Percentiles rank a stretch among this genome's conserved stretches.
Conservation (phyloP, 2,113 vertebrate genomes). For the Scartelaos histophorus region DNA sequence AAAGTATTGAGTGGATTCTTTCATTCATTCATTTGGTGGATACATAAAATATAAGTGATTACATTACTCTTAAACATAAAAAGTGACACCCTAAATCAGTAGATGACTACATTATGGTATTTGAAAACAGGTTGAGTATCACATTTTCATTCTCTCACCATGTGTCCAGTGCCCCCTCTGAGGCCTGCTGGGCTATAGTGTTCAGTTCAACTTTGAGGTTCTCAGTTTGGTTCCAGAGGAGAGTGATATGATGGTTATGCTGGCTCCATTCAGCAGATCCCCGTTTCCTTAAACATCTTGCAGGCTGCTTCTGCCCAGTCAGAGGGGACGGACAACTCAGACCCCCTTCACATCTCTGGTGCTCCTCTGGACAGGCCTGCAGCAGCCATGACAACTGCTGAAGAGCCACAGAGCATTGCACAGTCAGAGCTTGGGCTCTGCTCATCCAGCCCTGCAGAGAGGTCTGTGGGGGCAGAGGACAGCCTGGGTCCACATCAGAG, state of each 20-base stretch:
- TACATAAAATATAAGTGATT: no score
- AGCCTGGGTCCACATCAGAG: slow-evolving; percentile 55
- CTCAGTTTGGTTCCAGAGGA: slow-evolving; percentile 68
- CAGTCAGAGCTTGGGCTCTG: slow-evolving; percentile 76
- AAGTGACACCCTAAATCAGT: neutral
- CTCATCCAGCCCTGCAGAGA: slow-evolving; percentile 79
- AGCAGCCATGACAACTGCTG: slow-evolving; percentile 87
- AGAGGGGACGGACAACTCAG: slow-evolving; percentile 82
- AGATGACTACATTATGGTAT: neutral
- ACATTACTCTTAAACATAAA: neutral
- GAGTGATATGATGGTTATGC: slow-evolving; percentile 58
- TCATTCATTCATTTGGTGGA: no score
- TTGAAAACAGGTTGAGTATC: no score
- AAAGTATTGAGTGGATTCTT: neutral
- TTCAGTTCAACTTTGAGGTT: slow-evolving; percentile 80
- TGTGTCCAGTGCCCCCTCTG: slow-evolving; percentile 80
- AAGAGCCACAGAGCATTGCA: slow-evolving; percentile 81
- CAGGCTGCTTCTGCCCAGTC: slow-evolving; percentile 77
- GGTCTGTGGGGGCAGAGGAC: slow-evolving; percentile 85
- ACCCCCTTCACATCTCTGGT: slow-evolving; percentile 61
- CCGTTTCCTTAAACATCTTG: slow-evolving; percentile 81
- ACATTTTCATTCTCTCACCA: slow-evolving; percentile 74
- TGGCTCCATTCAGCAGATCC: slow-evolving; percentile 82
- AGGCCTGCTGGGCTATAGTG: slow-evolving; percentile 69
- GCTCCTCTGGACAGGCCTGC: slow-evolving; percentile 85